Evolutionary conservation across 2,888 invertebrate genomes (phyloP).

Genomic region (Sphecodes monilicornis): DNA sequence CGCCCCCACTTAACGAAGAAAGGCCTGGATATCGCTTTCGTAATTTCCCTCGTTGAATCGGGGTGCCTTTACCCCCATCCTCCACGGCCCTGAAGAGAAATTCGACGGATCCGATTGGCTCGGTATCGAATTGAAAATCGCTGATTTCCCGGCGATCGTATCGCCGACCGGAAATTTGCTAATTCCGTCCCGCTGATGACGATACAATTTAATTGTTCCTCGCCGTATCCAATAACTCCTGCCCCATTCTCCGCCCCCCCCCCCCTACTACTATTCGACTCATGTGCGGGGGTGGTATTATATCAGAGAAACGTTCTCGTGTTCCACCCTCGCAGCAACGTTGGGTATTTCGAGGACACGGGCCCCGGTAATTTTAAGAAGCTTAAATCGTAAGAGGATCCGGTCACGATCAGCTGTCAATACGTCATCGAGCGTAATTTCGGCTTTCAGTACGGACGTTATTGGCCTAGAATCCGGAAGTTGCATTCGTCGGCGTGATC

Average conservation of each 20-base stretch:
- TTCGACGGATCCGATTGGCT: constrained; percentile 1
- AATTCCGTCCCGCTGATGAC: constrained; percentile 21
- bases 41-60: constrained; percentile 27
- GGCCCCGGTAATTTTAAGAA: constrained; percentile 41
- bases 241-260: neutral
- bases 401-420: constrained; percentile 3
- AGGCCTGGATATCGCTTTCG: constrained; percentile 16
- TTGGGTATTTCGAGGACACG: constrained; percentile 17
- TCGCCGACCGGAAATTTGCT: constrained; percentile 35
- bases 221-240: constrained; percentile 38
- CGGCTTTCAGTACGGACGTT: neutral
- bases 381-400: constrained; percentile 43
- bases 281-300: neutral
- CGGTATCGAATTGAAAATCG: constrained; percentile 40
- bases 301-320: neutral
- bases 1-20: neutral
- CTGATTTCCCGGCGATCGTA: constrained; percentile 32
- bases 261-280: neutral
- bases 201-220: constrained; percentile 45
- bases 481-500: neutral
- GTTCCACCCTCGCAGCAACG: neutral
- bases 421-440: neutral
- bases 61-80: neutral
- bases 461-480: neutral
- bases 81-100: neutral